These are phyloP conservation scores for Equus quagga DNA, from an alignment of 2,113 vertebrate species.

Conservation along the genomic window DNA sequence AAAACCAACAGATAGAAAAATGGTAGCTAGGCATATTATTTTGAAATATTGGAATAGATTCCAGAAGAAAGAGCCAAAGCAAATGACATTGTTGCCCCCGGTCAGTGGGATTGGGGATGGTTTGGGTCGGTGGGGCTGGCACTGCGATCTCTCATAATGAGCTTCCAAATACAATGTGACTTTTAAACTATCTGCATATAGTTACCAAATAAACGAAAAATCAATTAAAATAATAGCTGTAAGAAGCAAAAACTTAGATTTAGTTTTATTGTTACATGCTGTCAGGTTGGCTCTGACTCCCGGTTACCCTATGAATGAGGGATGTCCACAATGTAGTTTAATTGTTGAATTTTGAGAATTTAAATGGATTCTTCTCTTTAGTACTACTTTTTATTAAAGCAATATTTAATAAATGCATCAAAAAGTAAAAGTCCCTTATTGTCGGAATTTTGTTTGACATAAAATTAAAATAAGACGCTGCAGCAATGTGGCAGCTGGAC, in stretches of 20 bases:
- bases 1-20: background rate
- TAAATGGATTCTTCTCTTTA: background rate
- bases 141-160: background rate
- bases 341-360: background rate
- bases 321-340: background rate
- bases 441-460: background rate
- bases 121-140: fast-evolving
- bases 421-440: background rate
- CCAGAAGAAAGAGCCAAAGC: background rate
- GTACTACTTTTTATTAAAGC: background rate
- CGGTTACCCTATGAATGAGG: no score
- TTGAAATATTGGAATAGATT: background rate
- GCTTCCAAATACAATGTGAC: background rate
- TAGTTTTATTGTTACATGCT: no score
- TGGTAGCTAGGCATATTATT: background rate
- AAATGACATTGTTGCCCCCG: background rate
- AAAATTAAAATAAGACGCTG: background rate
- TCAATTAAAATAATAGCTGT: background rate
- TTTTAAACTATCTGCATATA: background rate
- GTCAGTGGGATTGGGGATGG: no score
- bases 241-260: background rate
- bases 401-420: background rate
- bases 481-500: fast-evolving
- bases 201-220: background rate
- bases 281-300: no score